Evolutionary conservation across 2,888 invertebrate genomes (phyloP).

Genomic region (Microchrysa polita): DNA sequence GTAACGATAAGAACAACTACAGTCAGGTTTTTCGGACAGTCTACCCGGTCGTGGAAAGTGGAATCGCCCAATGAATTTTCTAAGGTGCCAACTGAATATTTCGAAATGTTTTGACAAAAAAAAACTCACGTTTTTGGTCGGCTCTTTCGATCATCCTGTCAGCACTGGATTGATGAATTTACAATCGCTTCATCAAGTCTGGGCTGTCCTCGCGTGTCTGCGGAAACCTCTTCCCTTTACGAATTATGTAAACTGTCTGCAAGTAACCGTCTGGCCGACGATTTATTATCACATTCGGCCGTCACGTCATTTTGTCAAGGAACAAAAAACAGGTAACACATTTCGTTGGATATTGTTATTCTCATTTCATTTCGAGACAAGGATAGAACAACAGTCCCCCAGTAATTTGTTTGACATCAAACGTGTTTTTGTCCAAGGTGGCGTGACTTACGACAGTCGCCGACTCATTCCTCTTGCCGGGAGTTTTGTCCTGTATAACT

Average conservation of each 20-base stretch:
- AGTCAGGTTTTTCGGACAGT: no score
- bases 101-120: no score
- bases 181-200: neutral
- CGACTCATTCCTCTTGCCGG: neutral
- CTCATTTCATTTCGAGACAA: conserved; percentile 1
- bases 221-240: neutral
- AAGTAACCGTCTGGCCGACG: neutral
- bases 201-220: neutral
- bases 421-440: conserved; percentile 32
- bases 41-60: no score
- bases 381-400: neutral
- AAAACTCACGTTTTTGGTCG: neutral
- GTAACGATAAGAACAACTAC: no score
- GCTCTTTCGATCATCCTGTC: neutral
- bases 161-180: conserved; percentile 10
- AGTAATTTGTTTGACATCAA: conserved; percentile 43
- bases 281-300: conserved; percentile 32
- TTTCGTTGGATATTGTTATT: conserved; percentile 28
- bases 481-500: neutral
- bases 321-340: conserved; percentile 13
- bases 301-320: neutral
- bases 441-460: conserved; percentile 13
- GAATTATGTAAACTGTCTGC: conserved; percentile 10
- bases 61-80: no score
- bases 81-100: no score